Conservation (phyloP, 2,113 vertebrate species). For the Leptosomus discolor region DNA sequence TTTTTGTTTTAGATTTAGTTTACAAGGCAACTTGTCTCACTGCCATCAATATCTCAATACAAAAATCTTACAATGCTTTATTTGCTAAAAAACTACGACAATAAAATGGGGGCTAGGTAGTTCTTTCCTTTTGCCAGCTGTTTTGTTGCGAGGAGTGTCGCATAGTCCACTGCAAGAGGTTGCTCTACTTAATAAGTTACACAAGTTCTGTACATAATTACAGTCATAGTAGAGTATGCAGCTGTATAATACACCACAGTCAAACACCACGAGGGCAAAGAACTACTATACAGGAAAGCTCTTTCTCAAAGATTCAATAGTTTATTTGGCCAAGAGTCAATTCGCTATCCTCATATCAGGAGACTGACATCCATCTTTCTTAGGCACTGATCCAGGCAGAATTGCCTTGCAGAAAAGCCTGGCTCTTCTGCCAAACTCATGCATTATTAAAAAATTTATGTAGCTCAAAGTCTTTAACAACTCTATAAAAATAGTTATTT, state of each 20-base stretch:
- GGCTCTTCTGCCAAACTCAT: constrained; percentile 12
- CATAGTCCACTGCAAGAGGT: background rate
- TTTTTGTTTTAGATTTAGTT: constrained; percentile 63
- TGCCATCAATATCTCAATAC: constrained; percentile 61
- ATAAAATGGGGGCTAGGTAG: constrained; percentile 57
- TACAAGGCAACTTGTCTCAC: constrained; percentile 68
- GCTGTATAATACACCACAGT: background rate
- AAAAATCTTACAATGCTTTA: constrained; percentile 71
- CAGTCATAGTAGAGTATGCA: constrained; percentile 51
- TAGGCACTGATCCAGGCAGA: constrained; percentile 61
- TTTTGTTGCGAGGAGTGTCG: background rate
- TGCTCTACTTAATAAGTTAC: constrained; percentile 79
- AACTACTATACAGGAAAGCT: background rate
- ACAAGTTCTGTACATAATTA: constrained; percentile 86
- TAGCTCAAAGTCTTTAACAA: constrained; percentile 32
- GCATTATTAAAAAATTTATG: background rate
- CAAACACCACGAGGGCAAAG: background rate
- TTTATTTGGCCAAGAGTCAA: background rate
- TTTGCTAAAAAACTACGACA: constrained; percentile 70
- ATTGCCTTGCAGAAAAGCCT: constrained; percentile 1
- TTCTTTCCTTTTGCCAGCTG: constrained; percentile 59
- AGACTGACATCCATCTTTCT: background rate
- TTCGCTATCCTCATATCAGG: background rate
- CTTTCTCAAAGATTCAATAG: background rate
- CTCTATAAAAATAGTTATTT: constrained; percentile 74